A percentile compares a stretch with the other conserved stretches of the same genome.
Evolutionary conservation across 2,797 vertebrate genomes (phyloP).

Genomic region (Xiphorhynchus erythropygius): DNA sequence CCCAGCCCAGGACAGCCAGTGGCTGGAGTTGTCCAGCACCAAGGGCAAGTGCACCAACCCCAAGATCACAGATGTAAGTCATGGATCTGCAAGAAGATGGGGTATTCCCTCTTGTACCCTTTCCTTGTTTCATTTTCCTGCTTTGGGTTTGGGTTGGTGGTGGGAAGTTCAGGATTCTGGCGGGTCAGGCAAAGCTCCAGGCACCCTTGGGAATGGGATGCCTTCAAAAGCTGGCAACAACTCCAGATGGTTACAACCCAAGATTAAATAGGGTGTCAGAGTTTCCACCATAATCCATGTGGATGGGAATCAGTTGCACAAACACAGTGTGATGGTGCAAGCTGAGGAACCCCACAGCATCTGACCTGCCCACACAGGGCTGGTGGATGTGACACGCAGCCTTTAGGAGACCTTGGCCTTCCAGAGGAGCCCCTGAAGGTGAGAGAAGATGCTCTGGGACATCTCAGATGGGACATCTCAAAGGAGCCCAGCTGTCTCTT

Average conservation of each 20-base stretch:
- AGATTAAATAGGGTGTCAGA: background rate
- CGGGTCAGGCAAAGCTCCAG: background rate
- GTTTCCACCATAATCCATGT: background rate
- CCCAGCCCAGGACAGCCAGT: constrained; percentile 86
- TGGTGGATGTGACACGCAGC: background rate
- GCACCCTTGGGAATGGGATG: background rate
- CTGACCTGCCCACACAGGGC: background rate
- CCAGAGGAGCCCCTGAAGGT: background rate
- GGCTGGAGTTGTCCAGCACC: constrained; percentile 89
- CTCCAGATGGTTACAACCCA: background rate
- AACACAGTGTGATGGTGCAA: background rate
- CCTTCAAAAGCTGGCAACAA: background rate
- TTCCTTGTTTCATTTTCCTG: background rate
- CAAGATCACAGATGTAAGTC: constrained; percentile 90
- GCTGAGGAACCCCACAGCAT: background rate
- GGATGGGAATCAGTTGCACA: background rate
- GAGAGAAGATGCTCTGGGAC: background rate
- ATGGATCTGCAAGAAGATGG: background rate
- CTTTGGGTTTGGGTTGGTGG: background rate
- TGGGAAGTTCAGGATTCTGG: background rate
- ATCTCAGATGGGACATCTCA: background rate
- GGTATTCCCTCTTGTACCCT: background rate
- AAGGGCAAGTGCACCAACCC: constrained; percentile 96
- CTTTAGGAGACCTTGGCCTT: background rate
- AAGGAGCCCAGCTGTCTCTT: background rate